Base-by-base conservation (phyloP, 2,888 invertebrate species). In the Scaptomyza reducta region DNA sequence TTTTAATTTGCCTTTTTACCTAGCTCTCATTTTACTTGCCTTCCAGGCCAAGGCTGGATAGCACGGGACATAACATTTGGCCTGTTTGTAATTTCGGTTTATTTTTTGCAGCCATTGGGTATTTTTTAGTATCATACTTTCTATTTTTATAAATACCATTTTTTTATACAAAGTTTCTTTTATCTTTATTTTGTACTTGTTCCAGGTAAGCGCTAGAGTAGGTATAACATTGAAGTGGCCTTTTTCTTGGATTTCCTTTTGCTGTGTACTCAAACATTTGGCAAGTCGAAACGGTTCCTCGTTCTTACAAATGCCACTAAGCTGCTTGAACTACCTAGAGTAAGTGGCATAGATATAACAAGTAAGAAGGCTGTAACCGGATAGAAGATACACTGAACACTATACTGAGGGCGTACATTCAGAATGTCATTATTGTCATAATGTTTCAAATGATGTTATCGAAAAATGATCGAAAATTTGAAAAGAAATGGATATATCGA, bases 1-100 rank as follows among this genome's bases (percentile, higher is more conserved):
- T 77, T 63, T 66, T 87, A 81, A 81, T 81, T 77, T 85, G 82
- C 74, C 81, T 80, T 84, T 66, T 58, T 55, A 58, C 29, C 22
- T 41, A 5, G 61, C 55, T 74, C 64, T 70, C 55, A 51, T 61
- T 60, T 72, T 62, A 54, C 61, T 57, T 67, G 67, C 54, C 60
- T 56, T 16, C 40, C 31, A 35, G 35, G 6, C 5, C 35, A 33
- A 45, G 10, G 14, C 40, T 16, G 38, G 14, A 14, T 14, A 14
- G 38, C 14, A 35, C 2, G 33, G 54, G 40, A 40, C 40, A 40
- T 16, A 27, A 41, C 49, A 38, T 22, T 54, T 55, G 22, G 22
- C 27, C 50, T 33, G 47, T 49, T 22, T 40, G 25, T 60, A 47
- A 25, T 55, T 45, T 65, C 38, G 7, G 14, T 38, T 38, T 35